Percentiles rank a stretch among this genome's conserved stretches.
These are phyloP conservation scores for Clarias macrocephalus DNA, from an alignment of 2,113 vertebrate species.

Conservation along the genomic window DNA sequence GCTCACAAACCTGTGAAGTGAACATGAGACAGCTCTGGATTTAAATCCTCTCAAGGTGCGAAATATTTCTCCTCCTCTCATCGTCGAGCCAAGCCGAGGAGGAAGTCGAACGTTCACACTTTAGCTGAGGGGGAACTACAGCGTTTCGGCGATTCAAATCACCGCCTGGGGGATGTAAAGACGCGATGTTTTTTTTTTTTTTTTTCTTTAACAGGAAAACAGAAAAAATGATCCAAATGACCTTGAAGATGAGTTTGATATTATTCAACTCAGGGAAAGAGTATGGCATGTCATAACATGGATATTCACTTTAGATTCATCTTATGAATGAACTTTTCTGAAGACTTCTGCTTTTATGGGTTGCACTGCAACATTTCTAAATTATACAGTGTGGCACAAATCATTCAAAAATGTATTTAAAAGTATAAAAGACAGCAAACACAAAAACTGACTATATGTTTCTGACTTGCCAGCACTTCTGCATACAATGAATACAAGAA, in stretches of 20 bases:
- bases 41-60: constrained; percentile 10
- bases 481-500: too few species aligned
- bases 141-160: not conserved
- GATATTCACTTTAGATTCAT: not conserved
- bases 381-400: not conserved
- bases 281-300: not conserved
- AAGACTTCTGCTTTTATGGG: not conserved
- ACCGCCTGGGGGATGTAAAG: not conserved
- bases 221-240: constrained; percentile 8
- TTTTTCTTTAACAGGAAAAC: not conserved
- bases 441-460: too few species aligned
- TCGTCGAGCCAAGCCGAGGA: not conserved
- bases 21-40: constrained; percentile 3
- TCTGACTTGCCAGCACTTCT: too few species aligned
- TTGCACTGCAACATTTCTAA: not conserved
- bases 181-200: not conserved
- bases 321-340: not conserved
- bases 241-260: not conserved
- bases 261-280: not conserved
- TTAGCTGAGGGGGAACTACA: constrained; percentile 2
- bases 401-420: too few species aligned
- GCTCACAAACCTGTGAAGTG: not conserved
- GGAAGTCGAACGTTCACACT: not conserved
- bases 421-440: too few species aligned
- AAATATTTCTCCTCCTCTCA: constrained; percentile 15